Percentiles rank a stretch among this genome's conserved stretches.
Conservation (phyloP, 1,140 invertebrate genomes). For the Hylaeus anthracinus region DNA sequence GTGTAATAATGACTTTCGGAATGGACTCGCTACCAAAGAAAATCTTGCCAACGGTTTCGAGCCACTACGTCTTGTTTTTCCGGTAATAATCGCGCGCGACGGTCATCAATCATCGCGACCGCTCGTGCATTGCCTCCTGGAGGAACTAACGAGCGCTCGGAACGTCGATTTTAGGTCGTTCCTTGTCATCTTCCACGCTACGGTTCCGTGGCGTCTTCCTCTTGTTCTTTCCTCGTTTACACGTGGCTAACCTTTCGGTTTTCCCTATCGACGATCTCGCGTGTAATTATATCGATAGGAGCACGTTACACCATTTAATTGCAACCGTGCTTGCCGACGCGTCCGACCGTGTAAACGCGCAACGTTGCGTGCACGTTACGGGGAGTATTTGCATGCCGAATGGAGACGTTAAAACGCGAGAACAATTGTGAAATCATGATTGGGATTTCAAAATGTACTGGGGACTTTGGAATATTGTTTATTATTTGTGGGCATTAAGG, state of each 20-base stretch:
- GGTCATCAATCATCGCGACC: slow-evolving; percentile 41
- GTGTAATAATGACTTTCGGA: neutral
- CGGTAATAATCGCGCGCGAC: slow-evolving; percentile 44
- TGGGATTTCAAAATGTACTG: no score
- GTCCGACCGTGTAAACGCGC: slow-evolving; percentile 61
- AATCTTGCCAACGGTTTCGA: slow-evolving; percentile 6
- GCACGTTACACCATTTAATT: slow-evolving; percentile 59
- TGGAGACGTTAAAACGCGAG: neutral
- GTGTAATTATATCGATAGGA: slow-evolving; percentile 54
- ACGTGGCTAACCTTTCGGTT: slow-evolving; percentile 34
- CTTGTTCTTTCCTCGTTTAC: neutral
- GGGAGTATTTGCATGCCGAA: slow-evolving; percentile 1
- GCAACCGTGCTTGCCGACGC: slow-evolving; percentile 39
- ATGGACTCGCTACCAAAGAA: neutral
- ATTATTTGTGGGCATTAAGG: no score
- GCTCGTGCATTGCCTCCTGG: slow-evolving; percentile 55
- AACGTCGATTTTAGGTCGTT: slow-evolving; percentile 4
- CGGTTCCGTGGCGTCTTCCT: neutral
- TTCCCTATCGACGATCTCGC: slow-evolving; percentile 42
- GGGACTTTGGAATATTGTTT: neutral
- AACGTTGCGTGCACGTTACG: slow-evolving; percentile 17
- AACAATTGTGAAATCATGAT: neutral
- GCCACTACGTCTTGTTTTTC: slow-evolving; percentile 18
- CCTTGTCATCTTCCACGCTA: neutral
- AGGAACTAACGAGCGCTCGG: slow-evolving; percentile 32